Base-by-base conservation (phyloP, 2,888 invertebrate species). In the Nezara viridula region DNA sequence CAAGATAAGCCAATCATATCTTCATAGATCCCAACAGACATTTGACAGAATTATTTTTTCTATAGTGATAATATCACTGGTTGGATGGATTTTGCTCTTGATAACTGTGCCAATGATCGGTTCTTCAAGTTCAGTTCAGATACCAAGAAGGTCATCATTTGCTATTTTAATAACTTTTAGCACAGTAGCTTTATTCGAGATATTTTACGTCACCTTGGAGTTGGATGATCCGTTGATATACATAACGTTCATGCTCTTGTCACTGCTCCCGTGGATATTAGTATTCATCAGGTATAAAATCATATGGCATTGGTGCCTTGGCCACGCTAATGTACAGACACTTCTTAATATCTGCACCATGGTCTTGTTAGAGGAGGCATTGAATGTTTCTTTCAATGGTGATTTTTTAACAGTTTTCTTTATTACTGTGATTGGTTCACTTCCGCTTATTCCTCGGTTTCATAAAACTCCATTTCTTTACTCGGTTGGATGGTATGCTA, bases 41-140 rank as follows among this genome's bases (percentile, higher is more conserved):
- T 52, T 55, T n/a, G 86, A 86, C 32, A 86, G 21, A n/a, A 37
- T 37, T 52, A 55, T 86, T 37, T 86, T 86, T 86, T 50, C n/a
- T 86, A 24, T 52, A 16, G 40, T 86, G 19, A 47, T 50, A 10
- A 24, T 40, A 32, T 40, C 50, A 0, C 86, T 86, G 32, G 32
- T 86, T 0, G 86, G 86, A 6, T 86, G 86, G 86, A 86, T 86
- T 52, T 86, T 81, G 0, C 40, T 47, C 5, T 44, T 81, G n/a
- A 44, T 47, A n/a, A 81, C 5, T 7, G 12, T n/a, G 12, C 24
- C 44, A n/a, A 81, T 81, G 40, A 2, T n/a, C 10, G 81, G 10
- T 44, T 44, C 16, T 16, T 37, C 81, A 40, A n/a, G 12, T 16
- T 44, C 10, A 12, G 6, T n/a, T 24, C 81, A 3, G 24, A 14